Conservation (phyloP, 2,888 invertebrate species). For the Brachynemurus nebulosus region DNA sequence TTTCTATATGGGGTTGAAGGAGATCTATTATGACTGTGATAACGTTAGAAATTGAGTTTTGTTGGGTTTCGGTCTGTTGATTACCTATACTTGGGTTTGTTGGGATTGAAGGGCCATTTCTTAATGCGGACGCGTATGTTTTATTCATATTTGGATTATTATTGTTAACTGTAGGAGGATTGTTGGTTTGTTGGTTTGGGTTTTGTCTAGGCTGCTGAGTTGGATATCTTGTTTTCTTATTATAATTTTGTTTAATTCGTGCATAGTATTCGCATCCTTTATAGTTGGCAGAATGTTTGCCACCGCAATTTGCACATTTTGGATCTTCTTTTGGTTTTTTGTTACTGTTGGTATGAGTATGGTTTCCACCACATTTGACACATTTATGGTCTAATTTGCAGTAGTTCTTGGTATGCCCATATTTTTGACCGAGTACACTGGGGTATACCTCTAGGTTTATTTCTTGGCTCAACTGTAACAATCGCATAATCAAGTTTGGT, state of each 20-base stretch:
- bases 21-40: too few relatives aligned
- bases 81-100: too few relatives aligned
- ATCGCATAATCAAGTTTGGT: slow-evolving; percentile 3
- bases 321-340: slow-evolving; percentile 2
- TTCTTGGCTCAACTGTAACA: slow-evolving; percentile 3
- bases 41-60: too few relatives aligned
- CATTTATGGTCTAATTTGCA: slow-evolving; percentile 8
- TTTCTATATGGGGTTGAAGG: too few relatives aligned
- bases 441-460: too few relatives aligned
- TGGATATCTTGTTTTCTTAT: too few relatives aligned
- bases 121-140: neutral
- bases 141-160: too few relatives aligned
- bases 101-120: too few relatives aligned
- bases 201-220: neutral
- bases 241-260: too few relatives aligned
- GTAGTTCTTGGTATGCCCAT: slow-evolving; percentile 9
- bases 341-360: neutral
- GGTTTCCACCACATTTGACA: slow-evolving; percentile 10
- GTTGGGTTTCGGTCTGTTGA: too few relatives aligned
- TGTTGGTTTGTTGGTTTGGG: neutral
- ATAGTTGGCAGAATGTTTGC: slow-evolving; percentile 11
- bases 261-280: neutral
- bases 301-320: slow-evolving; percentile 9
- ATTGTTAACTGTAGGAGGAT: too few relatives aligned
- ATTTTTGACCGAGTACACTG: slow-evolving; percentile 4